Base-by-base conservation (phyloP, 2,888 invertebrate genomes). In the Pseudolycoriella hygida region DNA sequence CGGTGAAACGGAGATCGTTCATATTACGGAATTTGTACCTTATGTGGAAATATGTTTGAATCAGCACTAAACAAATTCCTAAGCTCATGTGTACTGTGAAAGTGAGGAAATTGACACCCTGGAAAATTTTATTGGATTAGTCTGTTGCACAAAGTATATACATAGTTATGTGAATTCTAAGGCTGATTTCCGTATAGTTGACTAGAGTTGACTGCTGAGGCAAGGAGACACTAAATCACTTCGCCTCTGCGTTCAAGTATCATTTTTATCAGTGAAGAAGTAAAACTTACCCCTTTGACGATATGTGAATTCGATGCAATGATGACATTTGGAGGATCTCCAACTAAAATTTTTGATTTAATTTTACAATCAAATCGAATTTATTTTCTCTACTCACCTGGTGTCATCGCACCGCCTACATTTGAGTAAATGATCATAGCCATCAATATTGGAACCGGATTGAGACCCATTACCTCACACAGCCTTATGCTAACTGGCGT, bases 401-500 rank as follows among this genome's bases (percentile, higher is more conserved):
- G 90, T 0, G 92, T 92, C 17, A 86, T 74, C 0, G 89, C 82
- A 0, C 92, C 92, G 0, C 92, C 92, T 45, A 92, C 85, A 56
- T 93, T 93, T 15, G 88, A 87, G 60, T 83, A 90, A 54, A 92
- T 76, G 41, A 92, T 80, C 75, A 87, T 84, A 1, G 82, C 79
- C 67, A 89, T 89, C 45, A 93, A 63, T 42, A 92, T 80, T 2
- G 87, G 86, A 1, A 85, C 81, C 0, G 92, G 92, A 61, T 92
- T 86, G 43, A 93, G 60, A 50, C 81, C 78, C 75, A 87, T 81
- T 38, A 89, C 88, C 64, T 92, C 90, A 57, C 92, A 90, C 15
- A 92, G 74, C 68, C 76, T 71, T 53, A 85, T 83, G 5, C 80
- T 81, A 10, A 83, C 77, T 1, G 85, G 84, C 1, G 83, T 80